These are phyloP conservation scores for Zhengitettix transpicula DNA, from an alignment of 2,888 invertebrate genomes.

Conservation along the genomic window DNA sequence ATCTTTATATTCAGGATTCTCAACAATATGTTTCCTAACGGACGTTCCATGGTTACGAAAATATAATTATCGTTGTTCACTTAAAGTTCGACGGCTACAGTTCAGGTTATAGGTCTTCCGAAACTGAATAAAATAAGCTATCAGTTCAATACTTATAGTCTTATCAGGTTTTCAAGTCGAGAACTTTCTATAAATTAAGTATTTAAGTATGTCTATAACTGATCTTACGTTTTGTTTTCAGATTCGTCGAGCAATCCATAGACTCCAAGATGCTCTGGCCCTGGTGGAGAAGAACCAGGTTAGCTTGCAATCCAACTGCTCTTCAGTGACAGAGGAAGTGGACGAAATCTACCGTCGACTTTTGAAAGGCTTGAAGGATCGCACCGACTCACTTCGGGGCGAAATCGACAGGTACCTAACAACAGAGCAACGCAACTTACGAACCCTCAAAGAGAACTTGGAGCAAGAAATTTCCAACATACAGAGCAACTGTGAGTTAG, in stretches of 20 bases:
- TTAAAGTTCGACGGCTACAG: no score
- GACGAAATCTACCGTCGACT: slow-evolving; percentile 81
- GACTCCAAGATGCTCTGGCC: slow-evolving; percentile 70
- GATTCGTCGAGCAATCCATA: slow-evolving; percentile 71
- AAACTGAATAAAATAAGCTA: no score
- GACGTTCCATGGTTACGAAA: no score
- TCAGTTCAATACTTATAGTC: no score
- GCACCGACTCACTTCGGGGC: slow-evolving; percentile 67
- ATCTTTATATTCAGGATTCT: no score
- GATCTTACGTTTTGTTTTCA: slow-evolving; percentile 16
- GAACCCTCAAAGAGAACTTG: slow-evolving; percentile 78
- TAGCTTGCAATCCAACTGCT: slow-evolving; percentile 76
- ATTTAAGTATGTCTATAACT: no score
- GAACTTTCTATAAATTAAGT: no score
- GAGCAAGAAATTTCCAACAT: slow-evolving; percentile 91
- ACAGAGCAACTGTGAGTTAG: slow-evolving; percentile 88
- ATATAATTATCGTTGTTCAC: no score
- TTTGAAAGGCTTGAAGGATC: slow-evolving; percentile 75
- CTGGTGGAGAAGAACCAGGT: slow-evolving; percentile 78
- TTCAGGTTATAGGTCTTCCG: no score
- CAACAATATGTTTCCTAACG: no score
- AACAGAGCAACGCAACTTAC: slow-evolving; percentile 71
- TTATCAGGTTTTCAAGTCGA: no score
- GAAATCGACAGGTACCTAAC: slow-evolving; percentile 87
- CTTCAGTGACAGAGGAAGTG: slow-evolving; percentile 81